A percentile compares a stretch with the other conserved stretches of the same genome.
Evolutionary conservation across 2,113 vertebrate genomes (phyloP).

Genomic region (Synchiropus splendidus): DNA sequence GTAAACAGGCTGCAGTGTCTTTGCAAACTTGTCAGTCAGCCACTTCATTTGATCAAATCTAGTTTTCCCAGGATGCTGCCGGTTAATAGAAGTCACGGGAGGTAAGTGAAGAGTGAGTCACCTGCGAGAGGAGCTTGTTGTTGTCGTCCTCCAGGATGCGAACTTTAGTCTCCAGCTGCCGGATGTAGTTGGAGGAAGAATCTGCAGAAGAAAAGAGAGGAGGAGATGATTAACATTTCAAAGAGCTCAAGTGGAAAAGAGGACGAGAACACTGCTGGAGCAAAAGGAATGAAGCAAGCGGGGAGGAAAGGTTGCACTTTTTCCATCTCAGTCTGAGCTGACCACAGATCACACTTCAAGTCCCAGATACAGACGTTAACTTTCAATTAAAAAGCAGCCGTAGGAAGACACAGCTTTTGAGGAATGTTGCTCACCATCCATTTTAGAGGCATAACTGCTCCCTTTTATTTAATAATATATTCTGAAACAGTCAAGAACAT

Average conservation of each 20-base stretch:
- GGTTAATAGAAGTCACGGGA: background rate
- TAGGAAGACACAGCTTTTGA: too few species aligned
- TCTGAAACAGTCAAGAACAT: too few species aligned
- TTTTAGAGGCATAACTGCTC: too few species aligned
- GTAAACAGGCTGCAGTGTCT: constrained; percentile 30
- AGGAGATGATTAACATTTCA: constrained; percentile 54
- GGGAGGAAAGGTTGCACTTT: too few species aligned
- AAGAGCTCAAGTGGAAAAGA: constrained; percentile 25
- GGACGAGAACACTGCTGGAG: constrained; percentile 19
- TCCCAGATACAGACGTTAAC: too few species aligned
- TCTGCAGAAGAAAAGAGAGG: constrained; percentile 61
- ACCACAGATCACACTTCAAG: too few species aligned
- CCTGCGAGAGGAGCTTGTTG: constrained; percentile 84
- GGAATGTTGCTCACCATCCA: too few species aligned
- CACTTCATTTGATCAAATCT: constrained; percentile 4
- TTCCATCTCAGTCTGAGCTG: too few species aligned
- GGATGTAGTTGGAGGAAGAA: constrained; percentile 83
- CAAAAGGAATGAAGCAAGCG: constrained; percentile 11
- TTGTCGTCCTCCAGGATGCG: constrained; percentile 85
- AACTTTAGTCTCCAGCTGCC: constrained; percentile 90
- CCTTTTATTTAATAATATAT: too few species aligned
- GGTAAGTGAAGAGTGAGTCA: constrained; percentile 30
- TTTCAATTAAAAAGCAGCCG: too few species aligned
- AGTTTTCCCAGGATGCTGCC: background rate
- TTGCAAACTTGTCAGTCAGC: constrained; percentile 9